A percentile compares a stretch with the other conserved stretches of the same genome.
These are phyloP conservation scores for Diadegma fenestrale DNA, from an alignment of 2,888 invertebrate species.

Conservation along the genomic window DNA sequence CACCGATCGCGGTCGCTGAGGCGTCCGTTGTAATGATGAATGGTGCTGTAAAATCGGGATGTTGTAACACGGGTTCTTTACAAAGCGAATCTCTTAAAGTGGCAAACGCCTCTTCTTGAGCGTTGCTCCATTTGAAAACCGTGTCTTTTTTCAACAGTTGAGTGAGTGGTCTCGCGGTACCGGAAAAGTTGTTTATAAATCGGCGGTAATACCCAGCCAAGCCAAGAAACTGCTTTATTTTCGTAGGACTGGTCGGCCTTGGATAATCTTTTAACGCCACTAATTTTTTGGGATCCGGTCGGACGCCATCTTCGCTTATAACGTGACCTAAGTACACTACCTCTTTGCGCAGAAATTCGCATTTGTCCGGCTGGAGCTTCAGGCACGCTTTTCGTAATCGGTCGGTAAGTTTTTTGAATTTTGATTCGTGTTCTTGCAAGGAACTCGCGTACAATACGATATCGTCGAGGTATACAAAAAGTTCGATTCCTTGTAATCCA, in stretches of 20 bases:
- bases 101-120: slow-evolving; percentile 45
- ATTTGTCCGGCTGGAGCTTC: slow-evolving; percentile 39
- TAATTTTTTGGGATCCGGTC: slow-evolving; percentile 33
- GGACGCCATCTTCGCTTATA: slow-evolving; percentile 7
- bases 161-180: slow-evolving; percentile 52
- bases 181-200: slow-evolving; percentile 30
- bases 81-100: slow-evolving; percentile 62
- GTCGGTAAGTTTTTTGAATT: too few species aligned
- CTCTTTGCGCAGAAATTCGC: slow-evolving; percentile 34
- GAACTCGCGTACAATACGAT: slow-evolving; percentile 62
- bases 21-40: slow-evolving; percentile 74
- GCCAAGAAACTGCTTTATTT: slow-evolving; percentile 18
- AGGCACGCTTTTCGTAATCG: neutral
- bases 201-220: neutral
- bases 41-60: slow-evolving; percentile 69
- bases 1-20: slow-evolving; percentile 69
- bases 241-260: slow-evolving; percentile 12
- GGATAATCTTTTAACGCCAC: slow-evolving; percentile 17
- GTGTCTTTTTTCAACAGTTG: slow-evolving; percentile 52
- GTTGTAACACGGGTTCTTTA: slow-evolving; percentile 65
- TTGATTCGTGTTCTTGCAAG: neutral
- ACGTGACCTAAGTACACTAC: slow-evolving; percentile 40
- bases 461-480: slow-evolving; percentile 74
- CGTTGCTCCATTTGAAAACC: slow-evolving; percentile 56
- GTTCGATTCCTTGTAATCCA: slow-evolving; percentile 43